Percentiles rank a stretch among this genome's conserved stretches.
These are phyloP conservation scores for Lepus oiostolus DNA, from an alignment of 2,797 vertebrate genomes.

Conservation along the genomic window DNA sequence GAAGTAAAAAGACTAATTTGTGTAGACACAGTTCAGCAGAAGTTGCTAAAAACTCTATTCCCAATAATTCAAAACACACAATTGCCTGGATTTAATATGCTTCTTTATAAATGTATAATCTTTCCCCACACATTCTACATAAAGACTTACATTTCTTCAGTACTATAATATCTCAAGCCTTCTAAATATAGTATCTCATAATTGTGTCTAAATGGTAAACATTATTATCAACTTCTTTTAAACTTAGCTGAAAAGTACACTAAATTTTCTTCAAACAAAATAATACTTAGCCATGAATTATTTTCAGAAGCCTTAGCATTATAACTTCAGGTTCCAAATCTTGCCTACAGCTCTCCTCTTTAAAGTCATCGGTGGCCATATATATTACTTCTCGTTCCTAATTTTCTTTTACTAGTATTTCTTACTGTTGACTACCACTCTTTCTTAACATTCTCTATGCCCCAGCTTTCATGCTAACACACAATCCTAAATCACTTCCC, in stretches of 20 bases:
- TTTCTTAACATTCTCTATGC: neutral
- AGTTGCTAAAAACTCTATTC: constrained; percentile 36
- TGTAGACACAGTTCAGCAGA: constrained; percentile 35
- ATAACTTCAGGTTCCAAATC: neutral
- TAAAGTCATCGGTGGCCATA: neutral
- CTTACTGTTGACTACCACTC: neutral
- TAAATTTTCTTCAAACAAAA: constrained; percentile 23
- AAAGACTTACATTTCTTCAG: neutral
- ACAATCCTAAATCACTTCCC: neutral
- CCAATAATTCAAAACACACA: constrained; percentile 27
- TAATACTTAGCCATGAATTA: neutral
- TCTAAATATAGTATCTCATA: neutral
- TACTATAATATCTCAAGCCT: neutral
- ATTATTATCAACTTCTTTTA: constrained; percentile 17
- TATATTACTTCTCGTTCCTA: neutral
- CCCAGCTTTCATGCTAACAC: neutral
- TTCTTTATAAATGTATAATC: neutral
- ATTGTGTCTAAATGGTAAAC: constrained; percentile 20
- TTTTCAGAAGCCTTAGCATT: constrained; percentile 31
- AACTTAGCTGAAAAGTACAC: constrained; percentile 22
- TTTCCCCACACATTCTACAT: neutral
- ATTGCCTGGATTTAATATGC: constrained; percentile 31
- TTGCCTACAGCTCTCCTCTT: neutral
- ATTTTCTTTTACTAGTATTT: neutral
- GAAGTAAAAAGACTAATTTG: constrained; percentile 43